Evolutionary conservation across 2,888 invertebrate species (phyloP).

Genomic region (Dynastes hyllus): DNA sequence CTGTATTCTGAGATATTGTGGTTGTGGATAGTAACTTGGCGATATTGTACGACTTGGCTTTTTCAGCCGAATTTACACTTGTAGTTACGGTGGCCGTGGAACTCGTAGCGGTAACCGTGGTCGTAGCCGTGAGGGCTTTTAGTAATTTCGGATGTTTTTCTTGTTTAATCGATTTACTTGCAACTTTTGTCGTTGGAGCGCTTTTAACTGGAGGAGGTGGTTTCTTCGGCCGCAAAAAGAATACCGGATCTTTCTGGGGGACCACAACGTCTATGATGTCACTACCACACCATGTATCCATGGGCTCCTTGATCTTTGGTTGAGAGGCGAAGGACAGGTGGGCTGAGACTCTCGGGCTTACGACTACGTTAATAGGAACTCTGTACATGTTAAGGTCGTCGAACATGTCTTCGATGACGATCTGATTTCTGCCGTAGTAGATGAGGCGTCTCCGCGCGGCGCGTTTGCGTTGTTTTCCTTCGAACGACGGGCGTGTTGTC

Average conservation of each 20-base stretch:
- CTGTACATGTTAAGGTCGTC: conserved; percentile 47
- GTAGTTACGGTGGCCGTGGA: neutral
- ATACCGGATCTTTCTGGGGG: conserved; percentile 37
- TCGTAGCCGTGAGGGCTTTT: conserved; percentile 14
- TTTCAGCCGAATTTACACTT: neutral
- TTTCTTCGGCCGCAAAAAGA: conserved; percentile 26
- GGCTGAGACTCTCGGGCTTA: conserved; percentile 43
- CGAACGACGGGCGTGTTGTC: conserved; percentile 45
- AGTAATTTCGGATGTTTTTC: conserved; percentile 41
- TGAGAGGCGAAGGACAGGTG: conserved; percentile 42
- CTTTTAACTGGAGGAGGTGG: conserved; percentile 10
- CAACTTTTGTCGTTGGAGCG: neutral
- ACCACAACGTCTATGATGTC: conserved; percentile 11
- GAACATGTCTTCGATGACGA: conserved; percentile 50
- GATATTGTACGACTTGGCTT: conserved; percentile 37
- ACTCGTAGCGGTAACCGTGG: neutral
- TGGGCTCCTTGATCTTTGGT: conserved; percentile 13
- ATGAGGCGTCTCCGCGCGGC: conserved; percentile 36
- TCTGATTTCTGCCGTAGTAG: conserved; percentile 44
- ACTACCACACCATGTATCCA: conserved; percentile 38
- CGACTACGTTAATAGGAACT: conserved; percentile 48
- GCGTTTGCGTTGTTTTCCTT: conserved; percentile 46
- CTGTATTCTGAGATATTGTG: conserved; percentile 21
- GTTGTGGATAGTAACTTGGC: conserved; percentile 35
- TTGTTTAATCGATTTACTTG: neutral